Base-by-base conservation (phyloP, 1,140 invertebrate genomes). In the Zophobas morio region DNA sequence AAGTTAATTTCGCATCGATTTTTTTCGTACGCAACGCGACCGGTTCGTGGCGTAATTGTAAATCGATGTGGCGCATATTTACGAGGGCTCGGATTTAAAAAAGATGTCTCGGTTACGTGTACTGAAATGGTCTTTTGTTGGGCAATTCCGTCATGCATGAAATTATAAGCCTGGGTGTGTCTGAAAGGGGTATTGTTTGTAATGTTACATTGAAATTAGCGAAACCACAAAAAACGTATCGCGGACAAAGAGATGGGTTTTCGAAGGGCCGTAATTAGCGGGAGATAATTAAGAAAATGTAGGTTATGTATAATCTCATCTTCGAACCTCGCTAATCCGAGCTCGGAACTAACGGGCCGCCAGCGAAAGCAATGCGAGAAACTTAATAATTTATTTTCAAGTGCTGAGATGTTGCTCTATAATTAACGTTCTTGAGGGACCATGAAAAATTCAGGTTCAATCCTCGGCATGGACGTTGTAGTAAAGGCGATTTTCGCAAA, bases 361-460 rank as follows among this genome's bases (percentile, higher is more conserved):
- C 60, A 66, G 60, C 60, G 35, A 36, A 20, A 39, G 37, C 60
- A 66, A 20, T 66, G 37, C 60, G 37, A 42, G 60, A 70, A 76
- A 70, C 75, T 53, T 73, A 73, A 73, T 57, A 56, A 57, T 73
- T 73, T 73, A 73, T 57, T 73, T 73, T 73, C 71, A 42, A 42
- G 71, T 39, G 42, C 47, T 37, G 51, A 54, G 51, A 40, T 57
- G 71, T 37, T 73, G 47, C 49, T 54, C 49, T 47, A 73, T 66
- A 66, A 66, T 66, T 66, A 66, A 66, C 60, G 39, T 39, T 33
- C 60, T 32, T 8, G 20, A 66, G 8, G 39, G 60, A 5, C 20
- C 35, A 66, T 66, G n/a, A 66, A 66, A 66, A 66, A 42, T 66
- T 60, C 35, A 60, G 37, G 32, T 39, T 36, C 56, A 36, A 39